A percentile compares a stretch with the other conserved stretches of the same genome.
Evolutionary conservation across 2,888 invertebrate species (phyloP).

Genomic region (Physocephala rufipes): DNA sequence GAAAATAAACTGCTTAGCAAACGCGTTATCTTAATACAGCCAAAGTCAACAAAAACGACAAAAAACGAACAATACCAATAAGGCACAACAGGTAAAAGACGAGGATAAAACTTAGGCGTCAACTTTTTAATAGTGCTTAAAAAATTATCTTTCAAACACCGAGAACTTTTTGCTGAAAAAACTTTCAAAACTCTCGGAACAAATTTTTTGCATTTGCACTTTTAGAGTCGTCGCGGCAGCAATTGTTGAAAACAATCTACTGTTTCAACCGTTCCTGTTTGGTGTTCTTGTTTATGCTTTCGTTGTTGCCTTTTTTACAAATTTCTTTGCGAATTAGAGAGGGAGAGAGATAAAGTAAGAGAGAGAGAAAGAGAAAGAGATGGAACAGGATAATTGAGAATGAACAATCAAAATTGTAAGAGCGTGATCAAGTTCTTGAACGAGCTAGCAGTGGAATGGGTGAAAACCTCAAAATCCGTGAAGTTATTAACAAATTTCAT

Average conservation of each 20-base stretch:
- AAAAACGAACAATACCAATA: background rate
- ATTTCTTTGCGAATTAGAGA: background rate
- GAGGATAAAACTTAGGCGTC: slow-evolving; percentile 1
- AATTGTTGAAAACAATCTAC: background rate
- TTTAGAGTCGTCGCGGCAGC: background rate
- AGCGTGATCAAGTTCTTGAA: too few species aligned
- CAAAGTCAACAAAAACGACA: slow-evolving; percentile 8
- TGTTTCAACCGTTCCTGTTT: background rate
- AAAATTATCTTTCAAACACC: too few species aligned
- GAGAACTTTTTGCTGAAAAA: too few species aligned
- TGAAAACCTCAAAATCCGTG: too few species aligned
- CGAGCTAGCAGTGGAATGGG: too few species aligned
- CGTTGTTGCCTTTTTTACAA: background rate
- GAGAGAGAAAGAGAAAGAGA: background rate
- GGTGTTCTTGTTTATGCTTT: background rate
- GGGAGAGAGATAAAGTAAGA: background rate
- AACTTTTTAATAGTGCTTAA: slow-evolving; percentile 1
- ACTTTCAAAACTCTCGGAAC: background rate
- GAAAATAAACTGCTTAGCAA: slow-evolving; percentile 30
- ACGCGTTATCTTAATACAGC: slow-evolving; percentile 10
- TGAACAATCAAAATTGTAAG: too few species aligned
- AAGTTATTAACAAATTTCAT: too few species aligned
- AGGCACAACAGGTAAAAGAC: background rate
- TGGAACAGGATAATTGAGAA: background rate
- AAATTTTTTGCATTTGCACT: background rate